phyloP scores from a whole-genome alignment of 2,888 invertebrate species.

The Dromius quadrimaculatus region DNA sequence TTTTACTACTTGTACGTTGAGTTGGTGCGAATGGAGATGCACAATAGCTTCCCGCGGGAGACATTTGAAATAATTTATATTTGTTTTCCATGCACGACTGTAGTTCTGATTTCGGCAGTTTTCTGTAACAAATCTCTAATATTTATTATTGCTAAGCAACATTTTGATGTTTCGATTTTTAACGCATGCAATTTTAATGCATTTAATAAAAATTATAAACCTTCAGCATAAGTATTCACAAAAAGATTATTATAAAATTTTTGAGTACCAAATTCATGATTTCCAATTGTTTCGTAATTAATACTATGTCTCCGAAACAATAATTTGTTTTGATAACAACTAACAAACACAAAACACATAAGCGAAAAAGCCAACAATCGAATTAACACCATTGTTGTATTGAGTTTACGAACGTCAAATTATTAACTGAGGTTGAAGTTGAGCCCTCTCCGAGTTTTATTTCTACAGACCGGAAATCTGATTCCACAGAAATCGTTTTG shows the following conservation, averaged over 20 bases:
- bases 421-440: not conserved
- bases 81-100: not conserved
- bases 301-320: not conserved
- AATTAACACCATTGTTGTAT: conserved; percentile 15
- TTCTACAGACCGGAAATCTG: conserved; percentile 33
- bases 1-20: conserved; percentile 15
- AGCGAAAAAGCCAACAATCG: not conserved
- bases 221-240: conserved; percentile 29
- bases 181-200: conserved; percentile 8
- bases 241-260: conserved; percentile 43
- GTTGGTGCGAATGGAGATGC: not conserved
- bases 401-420: not conserved
- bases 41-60: conserved; percentile 12
- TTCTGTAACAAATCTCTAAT: not conserved
- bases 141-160: conserved; percentile 4
- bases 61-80: conserved; percentile 5
- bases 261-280: conserved; percentile 45
- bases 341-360: conserved; percentile 1
- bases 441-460: conserved; percentile 8
- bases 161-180: not conserved
- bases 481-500: conserved; percentile 2
- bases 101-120: not conserved
- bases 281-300: conserved; percentile 3
- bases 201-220: conserved; percentile 46
- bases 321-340: not conserved